A percentile compares a stretch with the other conserved stretches of the same genome.
These are phyloP conservation scores for Pangasianodon gigas DNA, from an alignment of 2,113 vertebrate genomes.

Conservation along the genomic window DNA sequence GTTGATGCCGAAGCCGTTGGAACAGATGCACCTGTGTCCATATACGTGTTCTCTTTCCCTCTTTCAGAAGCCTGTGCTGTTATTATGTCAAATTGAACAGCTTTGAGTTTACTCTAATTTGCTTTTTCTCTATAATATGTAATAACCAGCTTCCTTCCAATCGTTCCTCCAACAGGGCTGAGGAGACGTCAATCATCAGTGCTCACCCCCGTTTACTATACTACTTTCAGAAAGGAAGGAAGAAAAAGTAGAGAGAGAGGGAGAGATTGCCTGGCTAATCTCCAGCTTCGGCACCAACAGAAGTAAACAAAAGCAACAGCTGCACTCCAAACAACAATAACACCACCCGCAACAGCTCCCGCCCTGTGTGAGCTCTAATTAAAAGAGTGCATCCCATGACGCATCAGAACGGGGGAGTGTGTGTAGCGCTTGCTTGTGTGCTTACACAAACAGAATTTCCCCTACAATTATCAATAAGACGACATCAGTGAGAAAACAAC, in stretches of 20 bases:
- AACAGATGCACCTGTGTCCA: not conserved
- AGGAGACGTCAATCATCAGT: constrained; percentile 24
- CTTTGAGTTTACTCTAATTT: constrained; percentile 15
- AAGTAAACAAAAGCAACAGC: constrained; percentile 50
- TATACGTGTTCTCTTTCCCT: not conserved
- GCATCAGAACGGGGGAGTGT: constrained; percentile 14
- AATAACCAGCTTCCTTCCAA: constrained; percentile 17
- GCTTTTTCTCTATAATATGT: not conserved
- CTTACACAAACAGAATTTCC: constrained; percentile 47
- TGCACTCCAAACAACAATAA: constrained; percentile 39
- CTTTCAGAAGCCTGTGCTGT: constrained; percentile 11
- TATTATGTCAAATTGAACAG: not conserved
- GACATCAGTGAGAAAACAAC: not conserved
- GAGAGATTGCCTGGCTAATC: constrained; percentile 13
- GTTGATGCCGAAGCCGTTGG: not conserved
- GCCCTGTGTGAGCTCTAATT: constrained; percentile 43
- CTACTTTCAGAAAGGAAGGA: not conserved
- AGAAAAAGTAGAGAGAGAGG: constrained; percentile 1
- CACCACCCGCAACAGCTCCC: constrained; percentile 25
- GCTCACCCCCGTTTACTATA: constrained; percentile 14
- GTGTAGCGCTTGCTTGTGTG: not conserved
- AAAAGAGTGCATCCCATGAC: constrained; percentile 33
- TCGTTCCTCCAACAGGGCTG: not conserved
- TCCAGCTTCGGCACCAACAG: constrained; percentile 27
- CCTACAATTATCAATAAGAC: constrained; percentile 36